Percentiles rank a stretch among this genome's conserved stretches.
phyloP scores from a whole-genome alignment of 2,888 invertebrate species.

The Acanthosepion lycidas region DNA sequence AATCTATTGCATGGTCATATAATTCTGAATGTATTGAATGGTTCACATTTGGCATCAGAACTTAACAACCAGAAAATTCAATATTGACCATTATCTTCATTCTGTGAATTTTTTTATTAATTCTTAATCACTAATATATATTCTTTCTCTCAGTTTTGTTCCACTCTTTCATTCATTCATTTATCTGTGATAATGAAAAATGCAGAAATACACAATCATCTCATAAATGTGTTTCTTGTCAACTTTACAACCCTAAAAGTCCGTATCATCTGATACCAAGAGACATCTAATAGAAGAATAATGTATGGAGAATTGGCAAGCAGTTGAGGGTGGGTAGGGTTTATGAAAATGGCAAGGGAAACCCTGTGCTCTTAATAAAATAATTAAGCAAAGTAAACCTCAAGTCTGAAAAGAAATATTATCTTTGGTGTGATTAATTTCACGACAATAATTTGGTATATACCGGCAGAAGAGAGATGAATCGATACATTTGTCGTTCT shows the following conservation, averaged over 20 bases:
- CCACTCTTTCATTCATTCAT: not conserved
- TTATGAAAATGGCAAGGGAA: not conserved
- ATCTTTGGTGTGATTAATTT: too few species aligned
- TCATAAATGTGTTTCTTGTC: slow-evolving; percentile 22
- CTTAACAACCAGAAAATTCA: not conserved
- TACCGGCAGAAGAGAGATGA: too few species aligned
- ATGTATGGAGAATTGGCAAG: not conserved
- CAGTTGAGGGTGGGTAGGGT: not conserved
- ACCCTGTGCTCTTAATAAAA: not conserved
- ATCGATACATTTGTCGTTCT: too few species aligned
- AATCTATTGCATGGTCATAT: not conserved
- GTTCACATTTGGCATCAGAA: not conserved
- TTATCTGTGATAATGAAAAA: not conserved
- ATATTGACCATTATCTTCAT: not conserved
- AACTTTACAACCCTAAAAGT: not conserved
- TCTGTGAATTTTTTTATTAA: slow-evolving; percentile 21
- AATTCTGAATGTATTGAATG: not conserved
- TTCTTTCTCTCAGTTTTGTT: not conserved
- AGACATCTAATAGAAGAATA: not conserved
- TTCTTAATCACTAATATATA: not conserved
- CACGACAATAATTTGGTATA: too few species aligned
- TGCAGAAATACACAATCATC: not conserved
- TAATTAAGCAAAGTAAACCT: slow-evolving; percentile 8
- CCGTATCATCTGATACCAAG: slow-evolving; percentile 12
- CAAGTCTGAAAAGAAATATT: not conserved